Percentiles rank a stretch among this genome's conserved stretches.
phyloP scores from a whole-genome alignment of 2,888 invertebrate genomes.

The Lochmaea capreae region DNA sequence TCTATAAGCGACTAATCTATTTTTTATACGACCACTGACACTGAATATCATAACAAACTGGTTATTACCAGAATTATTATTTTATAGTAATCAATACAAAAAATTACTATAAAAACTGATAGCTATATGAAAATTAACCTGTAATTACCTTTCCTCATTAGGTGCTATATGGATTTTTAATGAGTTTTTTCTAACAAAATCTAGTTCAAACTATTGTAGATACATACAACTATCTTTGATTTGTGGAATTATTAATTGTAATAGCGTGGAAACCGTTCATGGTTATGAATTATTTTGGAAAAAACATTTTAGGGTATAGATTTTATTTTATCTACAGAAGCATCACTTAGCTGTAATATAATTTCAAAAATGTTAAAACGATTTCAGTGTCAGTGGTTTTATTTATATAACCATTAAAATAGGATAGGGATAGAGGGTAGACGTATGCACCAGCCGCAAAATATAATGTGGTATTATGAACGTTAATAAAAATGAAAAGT shows the following conservation, averaged over 20 bases:
- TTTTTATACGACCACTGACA: conserved; percentile 22
- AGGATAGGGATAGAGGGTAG: background rate
- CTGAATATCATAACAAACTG: conserved; percentile 11
- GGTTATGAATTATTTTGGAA: too few relatives aligned
- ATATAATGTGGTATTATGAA: background rate
- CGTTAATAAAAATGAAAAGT: background rate
- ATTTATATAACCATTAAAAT: background rate
- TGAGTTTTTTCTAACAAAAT: too few relatives aligned
- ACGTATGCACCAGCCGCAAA: conserved; percentile 15
- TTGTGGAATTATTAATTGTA: too few relatives aligned
- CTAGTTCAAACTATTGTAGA: too few relatives aligned
- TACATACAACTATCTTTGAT: too few relatives aligned
- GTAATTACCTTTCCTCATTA: too few relatives aligned
- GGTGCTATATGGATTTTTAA: too few relatives aligned
- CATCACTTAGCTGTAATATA: background rate
- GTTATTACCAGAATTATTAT: background rate
- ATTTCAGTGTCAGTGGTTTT: conserved; percentile 14
- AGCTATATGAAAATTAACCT: too few relatives aligned
- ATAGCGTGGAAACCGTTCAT: too few relatives aligned
- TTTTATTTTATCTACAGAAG: background rate
- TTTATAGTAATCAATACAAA: too few relatives aligned
- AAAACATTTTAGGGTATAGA: too few relatives aligned
- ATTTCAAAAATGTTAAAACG: background rate
- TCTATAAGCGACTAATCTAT: conserved; percentile 56
- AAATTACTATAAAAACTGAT: too few relatives aligned